Evolutionary conservation across 2,888 invertebrate species (phyloP).

Genomic region (Eurytoma californica): DNA sequence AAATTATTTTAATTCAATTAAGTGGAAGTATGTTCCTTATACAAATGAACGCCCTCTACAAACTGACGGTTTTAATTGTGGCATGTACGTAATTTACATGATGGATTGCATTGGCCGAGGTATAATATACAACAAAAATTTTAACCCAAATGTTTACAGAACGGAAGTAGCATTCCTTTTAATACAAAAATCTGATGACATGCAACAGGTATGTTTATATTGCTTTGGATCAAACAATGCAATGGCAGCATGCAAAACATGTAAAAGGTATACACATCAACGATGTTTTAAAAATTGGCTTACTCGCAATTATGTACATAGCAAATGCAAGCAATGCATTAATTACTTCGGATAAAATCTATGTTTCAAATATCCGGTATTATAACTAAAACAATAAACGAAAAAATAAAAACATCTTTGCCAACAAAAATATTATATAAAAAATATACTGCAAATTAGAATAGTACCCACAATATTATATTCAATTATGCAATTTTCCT

Average conservation of each 20-base stretch:
- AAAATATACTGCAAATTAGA: too few species aligned
- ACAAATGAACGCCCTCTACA: background rate
- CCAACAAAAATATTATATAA: too few species aligned
- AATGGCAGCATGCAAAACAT: background rate
- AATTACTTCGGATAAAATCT: too few species aligned
- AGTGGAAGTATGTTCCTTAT: background rate
- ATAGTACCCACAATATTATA: too few species aligned
- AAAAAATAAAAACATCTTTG: too few species aligned
- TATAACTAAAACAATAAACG: too few species aligned
- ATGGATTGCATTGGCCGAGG: constrained; percentile 9
- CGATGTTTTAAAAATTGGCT: too few species aligned
- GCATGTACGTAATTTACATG: background rate
- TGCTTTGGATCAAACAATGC: background rate
- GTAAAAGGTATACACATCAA: too few species aligned
- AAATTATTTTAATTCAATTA: background rate
- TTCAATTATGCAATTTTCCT: too few species aligned
- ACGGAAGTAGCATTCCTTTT: background rate
- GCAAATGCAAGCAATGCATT: too few species aligned
- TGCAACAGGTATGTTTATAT: background rate
- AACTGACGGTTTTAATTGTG: constrained; percentile 10
- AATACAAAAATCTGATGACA: background rate
- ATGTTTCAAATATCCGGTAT: too few species aligned
- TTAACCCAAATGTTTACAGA: background rate
- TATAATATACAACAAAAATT: background rate
- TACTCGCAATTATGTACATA: too few species aligned